Conservation (phyloP, 2,797 vertebrate genomes). For the Sebastes matsubarae region DNA sequence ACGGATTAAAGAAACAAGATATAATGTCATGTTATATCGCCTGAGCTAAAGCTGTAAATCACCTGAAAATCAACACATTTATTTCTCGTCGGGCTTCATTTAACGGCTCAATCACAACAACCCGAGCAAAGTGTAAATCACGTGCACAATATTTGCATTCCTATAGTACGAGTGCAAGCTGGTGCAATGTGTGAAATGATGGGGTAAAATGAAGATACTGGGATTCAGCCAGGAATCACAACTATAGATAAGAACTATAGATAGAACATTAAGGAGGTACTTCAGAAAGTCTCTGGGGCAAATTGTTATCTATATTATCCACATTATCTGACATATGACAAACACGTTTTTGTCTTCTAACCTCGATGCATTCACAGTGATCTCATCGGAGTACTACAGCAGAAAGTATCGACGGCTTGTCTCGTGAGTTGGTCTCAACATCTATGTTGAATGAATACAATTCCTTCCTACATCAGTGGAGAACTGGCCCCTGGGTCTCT, state of each 20-base stretch:
- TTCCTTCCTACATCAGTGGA: conserved; percentile 27
- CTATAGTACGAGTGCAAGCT: no score
- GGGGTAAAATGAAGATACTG: conserved; percentile 10
- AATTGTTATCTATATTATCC: background rate
- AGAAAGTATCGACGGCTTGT: background rate
- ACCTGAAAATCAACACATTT: background rate
- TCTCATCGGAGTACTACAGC: conserved; percentile 7
- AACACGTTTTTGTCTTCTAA: background rate
- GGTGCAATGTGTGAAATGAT: background rate
- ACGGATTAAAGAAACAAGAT: background rate
- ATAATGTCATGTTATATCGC: background rate
- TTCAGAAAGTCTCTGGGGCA: background rate
- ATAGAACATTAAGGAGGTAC: background rate
- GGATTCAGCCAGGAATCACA: background rate
- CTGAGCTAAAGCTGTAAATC: background rate
- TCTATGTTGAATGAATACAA: conserved; percentile 43
- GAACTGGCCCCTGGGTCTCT: conserved; percentile 44
- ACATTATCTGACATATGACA: conserved; percentile 15
- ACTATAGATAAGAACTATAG: background rate
- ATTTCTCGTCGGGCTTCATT: background rate
- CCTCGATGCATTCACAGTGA: background rate
- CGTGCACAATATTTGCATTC: background rate
- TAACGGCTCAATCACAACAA: background rate
- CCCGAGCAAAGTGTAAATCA: background rate
- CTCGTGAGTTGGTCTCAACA: background rate